These are phyloP conservation scores for Drosophila picticornis DNA, from an alignment of 2,888 invertebrate genomes.

Conservation along the genomic window DNA sequence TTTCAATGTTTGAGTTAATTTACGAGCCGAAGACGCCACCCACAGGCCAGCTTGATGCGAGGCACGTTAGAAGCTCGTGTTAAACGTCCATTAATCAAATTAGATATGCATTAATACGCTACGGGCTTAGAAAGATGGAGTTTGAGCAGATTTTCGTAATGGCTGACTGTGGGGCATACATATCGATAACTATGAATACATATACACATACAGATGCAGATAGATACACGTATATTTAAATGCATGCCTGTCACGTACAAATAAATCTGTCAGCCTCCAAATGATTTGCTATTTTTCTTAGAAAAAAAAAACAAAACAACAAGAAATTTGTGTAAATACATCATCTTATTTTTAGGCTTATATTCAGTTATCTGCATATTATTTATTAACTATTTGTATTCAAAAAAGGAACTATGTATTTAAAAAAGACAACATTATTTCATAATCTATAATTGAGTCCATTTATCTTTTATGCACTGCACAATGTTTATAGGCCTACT, in stretches of 20 bases:
- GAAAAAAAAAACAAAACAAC: neutral
- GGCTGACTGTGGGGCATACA: slow-evolving; percentile 4
- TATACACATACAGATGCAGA: neutral
- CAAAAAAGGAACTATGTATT: too few relatives aligned
- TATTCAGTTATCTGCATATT: neutral
- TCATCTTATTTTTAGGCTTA: neutral
- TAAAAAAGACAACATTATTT: neutral
- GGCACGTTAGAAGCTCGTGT: slow-evolving; percentile 69
- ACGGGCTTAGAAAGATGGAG: slow-evolving; percentile 4
- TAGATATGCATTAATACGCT: slow-evolving; percentile 71
- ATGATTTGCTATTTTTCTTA: neutral
- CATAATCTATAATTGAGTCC: neutral
- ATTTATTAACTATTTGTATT: neutral
- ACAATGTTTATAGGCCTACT: neutral
- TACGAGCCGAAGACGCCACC: slow-evolving; percentile 39
- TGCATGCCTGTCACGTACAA: neutral
- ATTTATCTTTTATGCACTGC: neutral
- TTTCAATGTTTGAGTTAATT: neutral
- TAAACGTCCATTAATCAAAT: slow-evolving; percentile 82
- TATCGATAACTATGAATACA: neutral
- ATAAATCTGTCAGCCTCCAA: neutral
- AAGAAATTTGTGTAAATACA: neutral
- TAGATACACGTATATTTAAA: neutral
- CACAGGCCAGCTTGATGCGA: slow-evolving; percentile 37
- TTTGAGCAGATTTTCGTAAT: slow-evolving; percentile 24